These are phyloP conservation scores for Sander vitreus DNA, from an alignment of 2,113 vertebrate genomes.

Conservation along the genomic window DNA sequence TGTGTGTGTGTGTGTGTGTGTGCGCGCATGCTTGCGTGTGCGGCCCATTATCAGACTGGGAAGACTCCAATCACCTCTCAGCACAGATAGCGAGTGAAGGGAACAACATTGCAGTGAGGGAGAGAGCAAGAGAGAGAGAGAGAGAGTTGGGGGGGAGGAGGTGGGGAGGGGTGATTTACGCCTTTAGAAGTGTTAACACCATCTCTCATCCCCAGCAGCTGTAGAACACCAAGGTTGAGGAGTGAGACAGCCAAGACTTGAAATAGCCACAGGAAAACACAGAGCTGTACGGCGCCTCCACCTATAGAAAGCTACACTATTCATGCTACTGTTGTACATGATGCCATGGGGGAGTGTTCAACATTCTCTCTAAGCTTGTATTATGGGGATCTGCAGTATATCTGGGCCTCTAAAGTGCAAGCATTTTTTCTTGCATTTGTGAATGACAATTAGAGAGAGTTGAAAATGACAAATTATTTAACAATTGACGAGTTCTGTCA, in stretches of 20 bases:
- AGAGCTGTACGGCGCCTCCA: conserved; percentile 7
- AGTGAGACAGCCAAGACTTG: conserved; percentile 61
- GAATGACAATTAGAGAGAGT: neutral
- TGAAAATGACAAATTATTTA: neutral
- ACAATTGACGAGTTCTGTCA: neutral
- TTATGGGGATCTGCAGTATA: neutral
- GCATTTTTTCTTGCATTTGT: neutral
- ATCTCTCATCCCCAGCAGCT: conserved; percentile 73
- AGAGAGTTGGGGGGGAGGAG: neutral
- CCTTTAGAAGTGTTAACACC: conserved; percentile 72
- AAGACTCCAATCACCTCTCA: conserved; percentile 76
- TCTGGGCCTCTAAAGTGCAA: neutral
- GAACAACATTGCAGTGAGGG: conserved; percentile 62
- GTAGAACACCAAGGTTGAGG: conserved; percentile 73
- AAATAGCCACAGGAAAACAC: conserved; percentile 56
- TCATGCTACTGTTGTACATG: neutral
- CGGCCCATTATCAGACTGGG: conserved; percentile 74
- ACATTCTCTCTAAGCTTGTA: neutral
- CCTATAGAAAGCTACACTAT: conserved; percentile 38
- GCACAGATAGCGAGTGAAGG: conserved; percentile 61
- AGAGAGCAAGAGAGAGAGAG: neutral
- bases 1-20: conserved; percentile 37
- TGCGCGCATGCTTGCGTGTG: conserved; percentile 20
- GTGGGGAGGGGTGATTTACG: conserved; percentile 74
- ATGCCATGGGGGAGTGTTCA: neutral